Conservation (phyloP, 1,140 invertebrate species). For the Saccostrea glomerata region DNA sequence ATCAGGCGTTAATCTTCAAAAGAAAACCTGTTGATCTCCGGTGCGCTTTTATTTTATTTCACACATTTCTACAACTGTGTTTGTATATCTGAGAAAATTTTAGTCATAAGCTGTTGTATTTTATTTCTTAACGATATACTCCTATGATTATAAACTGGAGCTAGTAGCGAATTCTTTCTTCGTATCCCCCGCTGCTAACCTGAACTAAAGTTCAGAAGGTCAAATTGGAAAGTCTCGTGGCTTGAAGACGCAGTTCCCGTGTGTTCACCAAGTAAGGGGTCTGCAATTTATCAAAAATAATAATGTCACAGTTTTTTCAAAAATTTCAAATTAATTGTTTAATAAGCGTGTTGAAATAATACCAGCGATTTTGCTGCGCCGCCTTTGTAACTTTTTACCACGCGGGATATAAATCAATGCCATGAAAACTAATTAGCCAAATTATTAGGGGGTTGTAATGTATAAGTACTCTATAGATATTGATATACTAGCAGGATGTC, state of each 20-base stretch:
- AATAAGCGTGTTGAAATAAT: neutral
- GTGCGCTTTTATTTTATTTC: slow-evolving; percentile 18
- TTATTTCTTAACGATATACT: neutral
- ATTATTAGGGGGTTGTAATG: slow-evolving; percentile 16
- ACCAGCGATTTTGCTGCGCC: neutral
- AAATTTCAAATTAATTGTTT: neutral
- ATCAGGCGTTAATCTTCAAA: slow-evolving; percentile 27
- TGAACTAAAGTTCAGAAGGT: neutral
- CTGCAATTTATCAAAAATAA: too few species aligned
- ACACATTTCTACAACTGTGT: neutral
- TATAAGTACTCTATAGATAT: slow-evolving; percentile 1
- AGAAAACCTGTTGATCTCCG: neutral
- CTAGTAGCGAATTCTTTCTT: neutral
- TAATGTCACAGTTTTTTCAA: neutral
- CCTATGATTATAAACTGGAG: neutral
- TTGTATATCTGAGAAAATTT: neutral
- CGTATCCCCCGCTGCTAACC: slow-evolving; percentile 1
- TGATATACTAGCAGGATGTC: slow-evolving; percentile 14
- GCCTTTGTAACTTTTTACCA: neutral
- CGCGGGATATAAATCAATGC: slow-evolving; percentile 13
- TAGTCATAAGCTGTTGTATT: slow-evolving; percentile 14
- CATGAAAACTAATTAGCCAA: slow-evolving; percentile 6
- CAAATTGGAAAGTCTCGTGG: neutral
- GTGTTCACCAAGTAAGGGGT: too few species aligned
- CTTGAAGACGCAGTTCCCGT: neutral